A percentile compares a stretch with the other conserved stretches of the same genome.
These are phyloP conservation scores for Monopis laevigella DNA, from an alignment of 2,888 invertebrate genomes.

Conservation along the genomic window DNA sequence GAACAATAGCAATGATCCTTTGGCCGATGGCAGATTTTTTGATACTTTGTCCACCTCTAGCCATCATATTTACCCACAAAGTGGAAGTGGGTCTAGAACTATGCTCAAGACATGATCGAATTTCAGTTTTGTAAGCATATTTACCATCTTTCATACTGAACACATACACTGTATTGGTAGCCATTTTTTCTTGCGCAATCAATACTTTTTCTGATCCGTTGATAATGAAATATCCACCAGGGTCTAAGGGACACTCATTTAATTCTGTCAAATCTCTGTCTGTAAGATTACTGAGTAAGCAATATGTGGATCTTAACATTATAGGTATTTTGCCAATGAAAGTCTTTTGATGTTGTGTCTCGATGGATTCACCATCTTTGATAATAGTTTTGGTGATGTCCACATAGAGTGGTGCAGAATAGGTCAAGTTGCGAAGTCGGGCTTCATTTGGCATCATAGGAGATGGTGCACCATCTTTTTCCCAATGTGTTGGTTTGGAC, in stretches of 20 bases:
- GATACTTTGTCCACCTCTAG: slow-evolving; percentile 97
- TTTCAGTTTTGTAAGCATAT: slow-evolving; percentile 98
- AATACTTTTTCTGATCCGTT: slow-evolving; percentile 99
- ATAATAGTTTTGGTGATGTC: slow-evolving; percentile 97
- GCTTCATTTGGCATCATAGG: slow-evolving; percentile 99
- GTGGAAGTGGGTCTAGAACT: slow-evolving; percentile 97
- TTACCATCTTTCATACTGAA: slow-evolving; percentile 99
- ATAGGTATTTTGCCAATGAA: slow-evolving; percentile 96
- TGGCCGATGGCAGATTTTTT: slow-evolving; percentile 99
- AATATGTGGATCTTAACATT: slow-evolving; percentile 98
- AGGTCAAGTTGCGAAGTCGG: slow-evolving; percentile 94
- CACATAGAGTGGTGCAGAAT: slow-evolving; percentile 98
- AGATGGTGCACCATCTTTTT: slow-evolving; percentile 98
- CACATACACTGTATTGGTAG: slow-evolving; percentile 99
- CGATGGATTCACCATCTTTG: slow-evolving; percentile 89
- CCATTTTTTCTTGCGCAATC: slow-evolving; percentile 99
- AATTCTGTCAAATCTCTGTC: slow-evolving; percentile 99
- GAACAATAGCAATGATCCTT: slow-evolving; percentile 95
- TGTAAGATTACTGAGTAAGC: slow-evolving; percentile 90
- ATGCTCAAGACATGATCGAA: slow-evolving; percentile 77
- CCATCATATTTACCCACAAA: slow-evolving; percentile 99
- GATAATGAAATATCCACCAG: slow-evolving; percentile 99
- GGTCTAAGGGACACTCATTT: slow-evolving; percentile 99
- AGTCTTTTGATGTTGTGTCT: slow-evolving; percentile 79
- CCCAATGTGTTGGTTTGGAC: slow-evolving; percentile 99